Base-by-base conservation (phyloP, 2,888 invertebrate genomes). In the Drosophila maculinotata region DNA sequence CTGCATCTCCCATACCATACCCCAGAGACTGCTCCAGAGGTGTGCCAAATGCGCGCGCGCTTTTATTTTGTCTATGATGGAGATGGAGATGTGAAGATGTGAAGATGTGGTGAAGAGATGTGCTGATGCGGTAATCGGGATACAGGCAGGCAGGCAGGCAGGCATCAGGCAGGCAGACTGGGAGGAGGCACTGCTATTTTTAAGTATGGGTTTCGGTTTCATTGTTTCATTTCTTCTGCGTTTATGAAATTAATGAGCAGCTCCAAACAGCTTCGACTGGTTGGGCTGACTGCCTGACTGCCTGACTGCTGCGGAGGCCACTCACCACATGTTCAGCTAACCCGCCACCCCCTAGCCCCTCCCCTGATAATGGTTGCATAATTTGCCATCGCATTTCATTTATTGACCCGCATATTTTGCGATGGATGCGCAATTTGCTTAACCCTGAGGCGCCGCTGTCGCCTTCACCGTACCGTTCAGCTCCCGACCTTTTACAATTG, bases 121-220 rank as follows among this genome's bases (percentile, higher is more conserved):
- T 41, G 63, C 15, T 23, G 53, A 26, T 41, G 65, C 53, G 58
- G 47, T 48, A 58, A 49, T 49, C 44, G 44, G 33, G 6, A 25
- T 44, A 6, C 28, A 12, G 72, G 38, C 31, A 33, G 8, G 58
- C 36, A 56, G 64, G 26, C 45, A 30, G 14, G 28, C 41, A 39
- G 56, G 53, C 49, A 76, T n/a, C 28, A 12, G 72, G 38, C 31
- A 33, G 8, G 58, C 36, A 56, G 64, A 23, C 45, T 26, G 14
- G 28, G 38, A 39, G 56, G 53, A n/a, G n/a, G n/a, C n/a, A n/a
- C 49, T 74, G 74, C 85, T 87, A 87, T 76, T 87, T 83, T 87
- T 83, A 83, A 83, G 83, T 83, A 83, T 83, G 74, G 87, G 83
- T 83, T 83, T 83, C 87, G 77, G 88, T 85, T 87, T 87, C 83